Base-by-base conservation (phyloP, 2,888 invertebrate species). In the Copidosoma aretas region DNA sequence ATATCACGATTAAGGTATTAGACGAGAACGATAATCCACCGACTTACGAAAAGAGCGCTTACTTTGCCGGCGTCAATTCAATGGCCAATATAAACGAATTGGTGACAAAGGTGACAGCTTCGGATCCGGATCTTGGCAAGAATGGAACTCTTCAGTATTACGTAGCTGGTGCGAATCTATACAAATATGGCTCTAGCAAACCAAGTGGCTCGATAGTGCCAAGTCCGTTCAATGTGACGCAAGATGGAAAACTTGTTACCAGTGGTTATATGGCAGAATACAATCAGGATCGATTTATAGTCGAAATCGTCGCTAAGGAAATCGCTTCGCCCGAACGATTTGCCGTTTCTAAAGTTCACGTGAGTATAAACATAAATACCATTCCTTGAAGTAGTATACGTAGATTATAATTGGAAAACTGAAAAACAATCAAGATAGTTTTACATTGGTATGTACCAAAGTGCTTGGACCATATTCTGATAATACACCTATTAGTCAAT, bases 1-100 rank as follows among this genome's bases (percentile, higher is more conserved):
- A 88, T 64, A 91, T 94, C 1, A 88, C 86, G 64, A 87, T 96
- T 49, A 88, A 86, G 2, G 88, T 97, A 8, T 85, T 91, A 25
- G 95, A 95, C 79, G 89, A 92, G 62, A 95, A 95, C 77, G 96
- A 96, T 78, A 94, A 94, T 81, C 88, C 90, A 8, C 96, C 96
- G 0, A 85, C 87, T 52, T 94, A 94, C 78, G 86, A 89, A 61
- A 86, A 88, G 70, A 78, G 83, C 22, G 83, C 88, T 61, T 91
- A 91, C 77, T 90, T 89, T 77, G 90, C 91, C 59, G 91, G 91
- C 86, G 80, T 94, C 19, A 93, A 91, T 81, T 90, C 92, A 56
- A 91, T 92, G 84, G 91, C 93, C 0, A 88, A 90, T 17, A 86
- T 92, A 53, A 93, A 92, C 79, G 91, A 92, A 77, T 88, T 91